phyloP scores from a whole-genome alignment of 2,888 invertebrate genomes.

The Pocota personata region DNA sequence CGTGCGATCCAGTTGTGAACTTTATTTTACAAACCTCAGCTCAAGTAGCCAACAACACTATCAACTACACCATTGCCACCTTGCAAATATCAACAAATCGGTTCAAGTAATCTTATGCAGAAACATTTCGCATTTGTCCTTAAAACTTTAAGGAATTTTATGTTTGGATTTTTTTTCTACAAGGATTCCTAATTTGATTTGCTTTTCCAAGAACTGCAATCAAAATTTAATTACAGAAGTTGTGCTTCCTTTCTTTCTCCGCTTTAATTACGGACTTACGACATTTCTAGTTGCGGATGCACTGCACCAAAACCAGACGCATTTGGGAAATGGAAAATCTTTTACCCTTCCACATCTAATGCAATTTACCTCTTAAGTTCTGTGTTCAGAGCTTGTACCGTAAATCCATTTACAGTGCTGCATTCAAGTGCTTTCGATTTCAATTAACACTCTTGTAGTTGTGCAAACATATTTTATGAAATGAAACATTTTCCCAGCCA shows the following conservation, averaged over 20 bases:
- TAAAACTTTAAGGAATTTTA: not conserved
- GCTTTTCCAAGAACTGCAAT: not conserved
- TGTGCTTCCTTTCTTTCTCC: not conserved
- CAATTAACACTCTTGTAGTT: not conserved
- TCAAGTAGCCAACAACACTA: too few relatives aligned
- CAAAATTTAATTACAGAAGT: slow-evolving; percentile 1
- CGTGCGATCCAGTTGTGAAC: too few relatives aligned
- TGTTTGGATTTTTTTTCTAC: not conserved
- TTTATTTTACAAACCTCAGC: too few relatives aligned
- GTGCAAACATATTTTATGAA: not conserved
- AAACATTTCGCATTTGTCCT: not conserved
- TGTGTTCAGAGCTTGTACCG: not conserved
- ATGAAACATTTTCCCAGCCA: slow-evolving; percentile 24
- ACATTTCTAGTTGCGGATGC: not conserved
- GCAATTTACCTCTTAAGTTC: slow-evolving; percentile 8
- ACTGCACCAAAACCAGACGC: not conserved
- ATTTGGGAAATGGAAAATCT: not conserved
- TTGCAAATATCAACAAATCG: too few relatives aligned
- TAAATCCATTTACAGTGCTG: slow-evolving; percentile 5
- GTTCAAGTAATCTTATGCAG: too few relatives aligned
- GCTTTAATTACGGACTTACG: not conserved
- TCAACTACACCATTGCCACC: too few relatives aligned
- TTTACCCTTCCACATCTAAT: not conserved
- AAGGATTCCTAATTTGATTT: not conserved
- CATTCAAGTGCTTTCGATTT: slow-evolving; percentile 13